phyloP scores from a whole-genome alignment of 2,797 vertebrate genomes.

The Orientallactaga sibirica region DNA sequence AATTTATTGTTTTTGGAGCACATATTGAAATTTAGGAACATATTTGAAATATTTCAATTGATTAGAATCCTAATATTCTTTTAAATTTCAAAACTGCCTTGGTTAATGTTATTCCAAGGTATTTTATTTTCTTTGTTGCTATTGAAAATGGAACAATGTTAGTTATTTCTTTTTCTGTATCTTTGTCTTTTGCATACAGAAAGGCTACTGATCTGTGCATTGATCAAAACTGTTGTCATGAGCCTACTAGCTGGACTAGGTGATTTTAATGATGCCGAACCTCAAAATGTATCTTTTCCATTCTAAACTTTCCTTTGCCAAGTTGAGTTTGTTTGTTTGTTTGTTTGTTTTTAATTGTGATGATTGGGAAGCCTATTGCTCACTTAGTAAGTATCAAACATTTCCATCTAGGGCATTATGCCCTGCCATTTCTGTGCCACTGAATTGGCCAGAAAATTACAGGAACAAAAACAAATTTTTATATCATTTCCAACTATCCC shows the following conservation, averaged over 20 bases:
- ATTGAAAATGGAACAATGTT: no score
- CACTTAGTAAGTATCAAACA: slow-evolving; percentile 33
- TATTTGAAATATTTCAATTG: background rate
- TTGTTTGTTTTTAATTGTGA: background rate
- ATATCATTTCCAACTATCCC: slow-evolving; percentile 32
- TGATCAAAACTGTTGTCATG: no score
- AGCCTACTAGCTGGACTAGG: no score
- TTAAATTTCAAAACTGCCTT: no score
- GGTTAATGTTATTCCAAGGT: no score
- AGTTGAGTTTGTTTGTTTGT: background rate
- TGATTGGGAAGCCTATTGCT: background rate
- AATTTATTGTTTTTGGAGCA: background rate
- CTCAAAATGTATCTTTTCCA: background rate
- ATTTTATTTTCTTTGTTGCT: no score
- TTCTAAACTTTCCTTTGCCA: slow-evolving; percentile 1
- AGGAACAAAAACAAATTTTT: slow-evolving; percentile 28
- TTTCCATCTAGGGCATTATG: slow-evolving; percentile 18
- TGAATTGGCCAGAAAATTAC: slow-evolving; percentile 47
- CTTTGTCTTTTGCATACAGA: no score
- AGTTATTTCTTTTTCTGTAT: no score
- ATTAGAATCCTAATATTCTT: background rate
- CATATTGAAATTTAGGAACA: slow-evolving; percentile 39
- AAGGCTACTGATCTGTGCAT: no score
- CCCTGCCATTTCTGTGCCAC: background rate
- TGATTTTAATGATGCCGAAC: background rate